Conservation (phyloP, 2,888 invertebrate genomes). For the Tinea trinotella region DNA sequence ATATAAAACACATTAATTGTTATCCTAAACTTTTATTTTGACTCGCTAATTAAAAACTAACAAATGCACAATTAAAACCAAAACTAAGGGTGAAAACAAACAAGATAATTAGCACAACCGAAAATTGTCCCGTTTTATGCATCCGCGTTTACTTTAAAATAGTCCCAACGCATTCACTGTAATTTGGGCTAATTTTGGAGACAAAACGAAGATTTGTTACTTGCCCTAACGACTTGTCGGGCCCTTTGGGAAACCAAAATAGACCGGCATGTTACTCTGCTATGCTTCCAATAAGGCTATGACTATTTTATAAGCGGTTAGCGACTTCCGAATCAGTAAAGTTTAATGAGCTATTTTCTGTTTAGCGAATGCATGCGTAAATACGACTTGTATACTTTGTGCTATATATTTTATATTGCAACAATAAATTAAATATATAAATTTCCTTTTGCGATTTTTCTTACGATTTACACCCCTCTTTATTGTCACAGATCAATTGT, state of each 20-base stretch:
- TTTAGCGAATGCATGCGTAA: too few relatives aligned
- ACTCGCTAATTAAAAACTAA: too few relatives aligned
- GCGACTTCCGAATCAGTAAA: neutral
- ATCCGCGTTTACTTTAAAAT: constrained; percentile 8
- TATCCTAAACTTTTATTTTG: too few relatives aligned
- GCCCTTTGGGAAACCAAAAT: constrained; percentile 15
- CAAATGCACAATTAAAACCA: neutral
- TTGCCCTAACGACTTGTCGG: constrained; percentile 22
- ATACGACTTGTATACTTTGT: too few relatives aligned
- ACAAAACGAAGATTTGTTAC: constrained; percentile 23
- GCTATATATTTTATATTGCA: too few relatives aligned
- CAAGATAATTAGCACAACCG: constrained; percentile 4
- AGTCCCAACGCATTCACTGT: constrained; percentile 13
- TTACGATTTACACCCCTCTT: too few relatives aligned
- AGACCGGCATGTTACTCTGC: constrained; percentile 8
- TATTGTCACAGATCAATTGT: too few relatives aligned
- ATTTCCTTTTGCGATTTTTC: too few relatives aligned
- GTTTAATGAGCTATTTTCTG: neutral
- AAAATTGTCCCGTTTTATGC: neutral
- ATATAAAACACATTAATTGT: too few relatives aligned
- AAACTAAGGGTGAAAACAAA: neutral
- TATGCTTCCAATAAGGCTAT: neutral
- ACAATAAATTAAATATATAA: too few relatives aligned
- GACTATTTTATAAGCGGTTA: neutral
- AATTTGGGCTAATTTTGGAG: constrained; percentile 19